Conservation (phyloP, 2,797 vertebrate genomes). For the Amphiprion clarkii region DNA sequence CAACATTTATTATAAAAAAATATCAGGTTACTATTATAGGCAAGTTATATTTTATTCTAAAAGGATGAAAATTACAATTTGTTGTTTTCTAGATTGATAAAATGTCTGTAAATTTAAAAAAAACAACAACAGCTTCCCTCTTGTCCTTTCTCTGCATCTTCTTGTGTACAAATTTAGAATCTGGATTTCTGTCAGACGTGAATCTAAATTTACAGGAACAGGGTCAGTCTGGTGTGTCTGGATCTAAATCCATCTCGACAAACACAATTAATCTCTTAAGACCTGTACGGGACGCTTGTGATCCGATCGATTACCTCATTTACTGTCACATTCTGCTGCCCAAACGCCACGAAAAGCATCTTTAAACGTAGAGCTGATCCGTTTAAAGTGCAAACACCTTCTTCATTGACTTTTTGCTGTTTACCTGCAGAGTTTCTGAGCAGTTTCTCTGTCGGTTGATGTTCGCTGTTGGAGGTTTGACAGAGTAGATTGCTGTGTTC, state of each 20-base stretch:
- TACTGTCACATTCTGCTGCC: not conserved
- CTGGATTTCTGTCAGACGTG: not conserved
- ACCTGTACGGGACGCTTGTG: slow-evolving; percentile 13
- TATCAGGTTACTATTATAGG: too few species aligned
- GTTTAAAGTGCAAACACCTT: not conserved
- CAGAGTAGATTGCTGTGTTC: slow-evolving; percentile 49
- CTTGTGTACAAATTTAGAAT: not conserved
- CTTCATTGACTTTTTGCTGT: not conserved
- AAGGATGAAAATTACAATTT: too few species aligned
- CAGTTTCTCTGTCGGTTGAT: not conserved
- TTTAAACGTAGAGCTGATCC: not conserved
- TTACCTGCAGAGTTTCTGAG: not conserved
- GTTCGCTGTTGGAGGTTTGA: not conserved
- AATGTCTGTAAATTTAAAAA: too few species aligned
- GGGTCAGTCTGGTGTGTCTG: slow-evolving; percentile 23
- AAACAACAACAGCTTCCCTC: too few species aligned
- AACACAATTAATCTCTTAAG: slow-evolving; percentile 60
- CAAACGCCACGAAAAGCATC: not conserved
- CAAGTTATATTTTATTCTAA: too few species aligned
- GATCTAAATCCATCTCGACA: slow-evolving; percentile 45
- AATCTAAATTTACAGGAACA: not conserved
- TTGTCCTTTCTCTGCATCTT: not conserved
- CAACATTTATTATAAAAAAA: too few species aligned
- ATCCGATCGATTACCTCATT: slow-evolving; percentile 26
- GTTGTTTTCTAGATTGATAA: too few species aligned